These are phyloP conservation scores for Macaria notata DNA, from an alignment of 2,888 invertebrate genomes.

Conservation along the genomic window DNA sequence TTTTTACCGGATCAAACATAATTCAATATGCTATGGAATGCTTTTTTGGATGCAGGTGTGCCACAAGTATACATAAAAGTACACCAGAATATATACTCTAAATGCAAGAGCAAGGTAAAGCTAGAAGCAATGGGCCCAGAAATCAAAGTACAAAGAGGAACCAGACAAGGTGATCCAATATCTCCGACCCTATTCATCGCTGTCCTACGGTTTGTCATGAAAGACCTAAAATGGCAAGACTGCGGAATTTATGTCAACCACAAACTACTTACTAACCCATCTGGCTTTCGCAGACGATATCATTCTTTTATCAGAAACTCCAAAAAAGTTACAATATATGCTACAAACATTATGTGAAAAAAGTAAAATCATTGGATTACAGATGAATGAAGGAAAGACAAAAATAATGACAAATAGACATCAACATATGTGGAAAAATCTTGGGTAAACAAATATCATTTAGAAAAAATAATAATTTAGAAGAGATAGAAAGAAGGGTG, in stretches of 20 bases:
- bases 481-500: not conserved
- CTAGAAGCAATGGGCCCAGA: not conserved
- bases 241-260: not conserved
- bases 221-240: not conserved
- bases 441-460: not conserved
- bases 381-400: too few relatives aligned
- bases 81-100: too few relatives aligned
- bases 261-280: not conserved
- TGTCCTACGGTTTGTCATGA: not conserved
- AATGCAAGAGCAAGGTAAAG: not conserved
- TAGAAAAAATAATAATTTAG: not conserved
- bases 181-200: not conserved
- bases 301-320: not conserved
- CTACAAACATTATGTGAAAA: not conserved
- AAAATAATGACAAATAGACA: too few relatives aligned
- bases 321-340: not conserved
- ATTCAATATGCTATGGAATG: too few relatives aligned
- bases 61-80: too few relatives aligned
- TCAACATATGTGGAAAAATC: not conserved
- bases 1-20: too few relatives aligned
- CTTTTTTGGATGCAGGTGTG: too few relatives aligned
- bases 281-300: not conserved
- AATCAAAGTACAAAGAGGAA: not conserved
- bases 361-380: too few relatives aligned
- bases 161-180: not conserved